Evolutionary conservation across 2,113 vertebrate species (phyloP).

Genomic region (Zosterops pallidus): DNA sequence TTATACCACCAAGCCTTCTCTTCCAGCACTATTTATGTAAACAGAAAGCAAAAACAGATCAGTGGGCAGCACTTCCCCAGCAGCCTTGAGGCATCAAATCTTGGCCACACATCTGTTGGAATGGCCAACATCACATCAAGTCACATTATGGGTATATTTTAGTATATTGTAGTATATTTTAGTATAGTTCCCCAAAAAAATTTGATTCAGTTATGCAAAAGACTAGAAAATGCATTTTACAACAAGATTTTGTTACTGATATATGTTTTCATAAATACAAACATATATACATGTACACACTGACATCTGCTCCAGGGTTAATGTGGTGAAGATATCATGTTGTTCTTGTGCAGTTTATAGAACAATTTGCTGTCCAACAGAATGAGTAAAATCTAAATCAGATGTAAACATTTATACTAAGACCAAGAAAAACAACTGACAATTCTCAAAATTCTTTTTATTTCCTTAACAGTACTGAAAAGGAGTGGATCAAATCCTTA

Average conservation of each 20-base stretch:
- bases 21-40: not conserved
- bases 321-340: not conserved
- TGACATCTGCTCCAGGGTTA: not conserved
- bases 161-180: not conserved
- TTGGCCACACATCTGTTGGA: not conserved
- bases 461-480: not conserved
- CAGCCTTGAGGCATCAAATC: not conserved
- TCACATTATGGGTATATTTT: not conserved
- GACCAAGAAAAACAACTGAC: not conserved
- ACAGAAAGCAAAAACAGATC: not conserved
- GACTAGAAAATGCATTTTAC: not conserved
- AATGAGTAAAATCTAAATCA: not conserved
- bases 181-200: not conserved
- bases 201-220: not conserved
- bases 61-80: not conserved
- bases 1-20: not conserved
- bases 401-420: not conserved
- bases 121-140: not conserved
- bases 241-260: not conserved
- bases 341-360: not conserved
- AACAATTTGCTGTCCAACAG: not conserved
- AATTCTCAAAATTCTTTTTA: not conserved
- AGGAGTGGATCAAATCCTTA: slow-evolving; percentile 33
- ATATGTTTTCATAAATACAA: not conserved
- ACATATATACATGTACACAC: not conserved